A percentile compares a stretch with the other conserved stretches of the same genome.
Conservation (phyloP, 2,888 invertebrate genomes). For the Caenorhabditis sp. region DNA sequence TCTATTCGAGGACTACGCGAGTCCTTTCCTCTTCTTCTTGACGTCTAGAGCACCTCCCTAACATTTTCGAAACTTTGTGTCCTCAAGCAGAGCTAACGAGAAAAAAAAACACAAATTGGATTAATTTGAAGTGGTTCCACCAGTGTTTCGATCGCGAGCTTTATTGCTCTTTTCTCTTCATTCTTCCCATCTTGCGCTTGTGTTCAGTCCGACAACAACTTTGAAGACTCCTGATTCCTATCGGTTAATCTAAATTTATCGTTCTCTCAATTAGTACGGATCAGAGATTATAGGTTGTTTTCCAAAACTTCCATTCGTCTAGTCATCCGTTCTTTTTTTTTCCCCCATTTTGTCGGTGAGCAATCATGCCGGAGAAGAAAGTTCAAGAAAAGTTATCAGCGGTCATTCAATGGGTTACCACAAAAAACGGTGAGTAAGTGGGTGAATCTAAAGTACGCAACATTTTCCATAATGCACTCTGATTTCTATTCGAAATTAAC, state of each 20-base stretch:
- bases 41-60: conserved; percentile 5
- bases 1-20: conserved; percentile 8
- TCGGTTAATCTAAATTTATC: neutral
- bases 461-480: neutral
- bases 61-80: conserved; percentile 14
- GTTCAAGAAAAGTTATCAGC: conserved; percentile 3
- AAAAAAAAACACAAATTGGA: conserved; percentile 22
- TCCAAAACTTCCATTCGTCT: neutral
- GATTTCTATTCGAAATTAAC: neutral
- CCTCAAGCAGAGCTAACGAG: conserved; percentile 19
- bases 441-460: neutral
- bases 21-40: conserved; percentile 9
- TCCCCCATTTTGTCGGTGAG: neutral
- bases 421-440: conserved; percentile 3
- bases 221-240: neutral
- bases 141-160: conserved; percentile 17
- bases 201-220: neutral
- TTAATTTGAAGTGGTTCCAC: conserved; percentile 16
- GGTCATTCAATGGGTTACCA: conserved; percentile 22
- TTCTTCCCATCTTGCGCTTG: neutral
- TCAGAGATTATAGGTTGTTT: conserved; percentile 14
- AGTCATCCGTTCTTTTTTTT: neutral
- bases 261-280: conserved; percentile 9
- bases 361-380: conserved; percentile 4
- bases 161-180: conserved; percentile 15